Percentiles rank a stretch among this genome's conserved stretches.
Evolutionary conservation across 2,888 invertebrate species (phyloP).

Genomic region (Tortricodes alternella): DNA sequence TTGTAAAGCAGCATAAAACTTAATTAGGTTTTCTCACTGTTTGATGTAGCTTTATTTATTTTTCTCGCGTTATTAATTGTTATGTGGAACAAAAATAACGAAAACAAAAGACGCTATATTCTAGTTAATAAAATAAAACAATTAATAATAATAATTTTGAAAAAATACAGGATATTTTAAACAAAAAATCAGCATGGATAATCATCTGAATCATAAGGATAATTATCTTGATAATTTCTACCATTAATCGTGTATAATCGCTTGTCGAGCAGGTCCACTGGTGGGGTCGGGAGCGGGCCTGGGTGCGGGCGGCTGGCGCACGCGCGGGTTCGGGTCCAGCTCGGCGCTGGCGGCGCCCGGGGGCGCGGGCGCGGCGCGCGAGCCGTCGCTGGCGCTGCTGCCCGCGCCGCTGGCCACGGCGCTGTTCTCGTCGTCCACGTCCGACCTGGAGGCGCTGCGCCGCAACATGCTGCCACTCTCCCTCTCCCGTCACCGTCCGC

Average conservation of each 20-base stretch:
- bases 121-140: too few species aligned
- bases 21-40: too few species aligned
- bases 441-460: conserved; percentile 14
- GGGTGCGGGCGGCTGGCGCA: conserved; percentile 39
- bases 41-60: too few species aligned
- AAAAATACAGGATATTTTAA: too few species aligned
- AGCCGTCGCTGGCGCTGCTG: conserved; percentile 3
- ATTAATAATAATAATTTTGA: too few species aligned
- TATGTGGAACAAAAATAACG: too few species aligned
- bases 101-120: too few species aligned
- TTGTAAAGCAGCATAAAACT: too few species aligned
- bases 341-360: conserved; percentile 31
- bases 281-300: background rate
- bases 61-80: too few species aligned
- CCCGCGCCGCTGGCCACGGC: conserved; percentile 3
- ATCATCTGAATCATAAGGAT: too few species aligned
- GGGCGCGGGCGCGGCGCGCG: background rate
- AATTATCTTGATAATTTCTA: too few species aligned
- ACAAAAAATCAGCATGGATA: too few species aligned
- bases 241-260: background rate
- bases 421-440: conserved; percentile 20
- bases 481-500: background rate
- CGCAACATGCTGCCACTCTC: conserved; percentile 2
- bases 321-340: conserved; percentile 38
- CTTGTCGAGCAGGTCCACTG: background rate